Evolutionary conservation across 2,113 vertebrate species (phyloP).

Genomic region (Synodontis membranacea): DNA sequence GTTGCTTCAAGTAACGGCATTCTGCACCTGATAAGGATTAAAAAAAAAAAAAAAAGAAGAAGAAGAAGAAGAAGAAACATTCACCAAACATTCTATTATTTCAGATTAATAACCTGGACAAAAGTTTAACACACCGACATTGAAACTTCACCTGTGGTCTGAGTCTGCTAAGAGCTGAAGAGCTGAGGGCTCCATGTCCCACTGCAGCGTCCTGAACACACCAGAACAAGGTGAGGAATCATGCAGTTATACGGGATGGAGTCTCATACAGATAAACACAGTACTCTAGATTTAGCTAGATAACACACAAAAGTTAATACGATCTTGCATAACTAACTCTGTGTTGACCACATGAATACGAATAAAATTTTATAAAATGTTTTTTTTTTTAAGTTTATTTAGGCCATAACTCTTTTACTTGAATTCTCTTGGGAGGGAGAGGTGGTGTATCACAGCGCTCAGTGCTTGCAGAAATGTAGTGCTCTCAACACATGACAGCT

Average conservation of each 20-base stretch:
- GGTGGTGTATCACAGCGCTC: background rate
- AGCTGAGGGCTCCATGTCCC: constrained; percentile 91
- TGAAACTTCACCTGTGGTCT: constrained; percentile 77
- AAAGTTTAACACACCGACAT: background rate
- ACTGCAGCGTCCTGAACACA: constrained; percentile 83
- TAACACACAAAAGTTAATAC: background rate
- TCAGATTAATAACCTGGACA: background rate
- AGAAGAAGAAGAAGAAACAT: background rate
- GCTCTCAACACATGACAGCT: background rate
- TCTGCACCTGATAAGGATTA: constrained; percentile 80
- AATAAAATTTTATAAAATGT: background rate
- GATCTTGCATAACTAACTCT: constrained; percentile 39
- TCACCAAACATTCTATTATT: background rate
- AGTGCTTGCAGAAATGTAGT: background rate
- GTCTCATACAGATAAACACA: background rate
- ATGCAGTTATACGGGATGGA: constrained; percentile 61
- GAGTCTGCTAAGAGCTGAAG: constrained; percentile 88
- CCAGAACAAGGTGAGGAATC: constrained; percentile 34
- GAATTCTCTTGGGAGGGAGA: background rate
- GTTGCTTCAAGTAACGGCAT: constrained; percentile 81
- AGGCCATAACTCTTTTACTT: background rate
- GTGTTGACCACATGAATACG: background rate
- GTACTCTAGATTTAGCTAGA: background rate
- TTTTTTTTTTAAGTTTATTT: background rate
- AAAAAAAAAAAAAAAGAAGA: too few relatives aligned